A percentile compares a stretch with the other conserved stretches of the same genome.
phyloP scores from a whole-genome alignment of 2,888 invertebrate genomes.

The Pseudococcus viburni region DNA sequence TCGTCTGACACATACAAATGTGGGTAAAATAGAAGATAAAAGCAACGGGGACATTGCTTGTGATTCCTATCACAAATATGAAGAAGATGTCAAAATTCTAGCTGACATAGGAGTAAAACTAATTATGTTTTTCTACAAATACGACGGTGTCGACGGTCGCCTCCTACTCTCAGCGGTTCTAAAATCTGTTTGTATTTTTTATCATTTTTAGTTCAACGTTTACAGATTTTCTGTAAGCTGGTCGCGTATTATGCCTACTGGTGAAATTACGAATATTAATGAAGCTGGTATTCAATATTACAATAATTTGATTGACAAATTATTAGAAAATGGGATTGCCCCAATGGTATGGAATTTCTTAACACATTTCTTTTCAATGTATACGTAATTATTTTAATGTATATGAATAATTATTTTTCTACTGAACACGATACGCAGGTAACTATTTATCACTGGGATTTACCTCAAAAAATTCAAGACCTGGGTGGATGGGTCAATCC shows the following conservation, averaged over 20 bases:
- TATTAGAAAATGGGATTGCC: conserved; percentile 71
- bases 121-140: too few relatives aligned
- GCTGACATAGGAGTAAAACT: conserved; percentile 74
- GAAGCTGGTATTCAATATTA: conserved; percentile 73
- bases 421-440: conserved; percentile 67
- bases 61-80: conserved; percentile 78
- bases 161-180: background rate
- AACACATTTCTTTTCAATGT: background rate
- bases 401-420: background rate
- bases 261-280: conserved; percentile 70
- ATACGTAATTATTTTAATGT: background rate
- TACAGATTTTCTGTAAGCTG: conserved; percentile 72
- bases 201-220: conserved; percentile 67
- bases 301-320: conserved; percentile 72
- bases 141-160: too few relatives aligned
- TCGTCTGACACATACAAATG: conserved; percentile 75
- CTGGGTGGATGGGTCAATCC: conserved; percentile 80
- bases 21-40: conserved; percentile 74
- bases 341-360: conserved; percentile 70
- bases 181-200: background rate
- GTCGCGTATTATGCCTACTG: conserved; percentile 73
- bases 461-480: conserved; percentile 74
- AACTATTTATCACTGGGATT: conserved; percentile 77
- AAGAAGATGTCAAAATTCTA: conserved; percentile 76
- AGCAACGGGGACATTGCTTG: conserved; percentile 78